phyloP scores from a whole-genome alignment of 1,140 invertebrate species.

The Hypsibius dujardini region DNA sequence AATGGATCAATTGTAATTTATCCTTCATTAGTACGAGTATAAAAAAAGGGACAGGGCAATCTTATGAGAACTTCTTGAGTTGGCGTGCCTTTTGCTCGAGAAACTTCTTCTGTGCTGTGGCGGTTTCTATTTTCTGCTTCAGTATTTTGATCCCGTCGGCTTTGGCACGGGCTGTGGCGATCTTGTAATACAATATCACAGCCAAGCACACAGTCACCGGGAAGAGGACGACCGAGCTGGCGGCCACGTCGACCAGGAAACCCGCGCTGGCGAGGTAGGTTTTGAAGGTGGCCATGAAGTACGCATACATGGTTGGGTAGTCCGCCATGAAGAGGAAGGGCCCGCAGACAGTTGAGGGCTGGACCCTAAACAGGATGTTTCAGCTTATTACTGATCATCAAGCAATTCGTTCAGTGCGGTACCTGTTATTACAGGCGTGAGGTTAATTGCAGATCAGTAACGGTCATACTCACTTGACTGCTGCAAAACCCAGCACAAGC shows the following conservation, averaged over 20 bases:
- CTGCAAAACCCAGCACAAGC: constrained; percentile 50
- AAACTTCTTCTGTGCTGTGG: constrained; percentile 6
- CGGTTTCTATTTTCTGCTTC: constrained; percentile 19
- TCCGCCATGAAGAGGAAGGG: constrained; percentile 46
- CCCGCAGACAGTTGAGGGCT: constrained; percentile 59
- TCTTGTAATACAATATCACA: constrained; percentile 24
- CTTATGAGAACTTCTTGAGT: too few relatives aligned
- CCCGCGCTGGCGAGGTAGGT: constrained; percentile 26
- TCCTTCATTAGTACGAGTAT: too few relatives aligned
- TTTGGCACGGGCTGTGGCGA: constrained; percentile 20
- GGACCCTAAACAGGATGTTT: constrained; percentile 36
- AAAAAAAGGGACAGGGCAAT: too few relatives aligned
- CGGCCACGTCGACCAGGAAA: constrained; percentile 23
- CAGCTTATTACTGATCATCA: too few relatives aligned
- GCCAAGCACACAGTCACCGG: constrained; percentile 20
- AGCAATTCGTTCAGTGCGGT: too few relatives aligned
- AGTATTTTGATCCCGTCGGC: constrained; percentile 19
- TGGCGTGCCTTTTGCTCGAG: constrained; percentile 3
- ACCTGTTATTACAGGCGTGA: too few relatives aligned
- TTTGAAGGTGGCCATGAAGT: constrained; percentile 43
- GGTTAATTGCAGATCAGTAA: too few relatives aligned
- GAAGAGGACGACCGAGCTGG: constrained; percentile 10
- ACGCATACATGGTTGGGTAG: constrained; percentile 45
- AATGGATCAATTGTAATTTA: too few relatives aligned
- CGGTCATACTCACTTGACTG: constrained; percentile 47